Evolutionary conservation across 2,113 vertebrate species (phyloP), one percentile per base, ranked within the genome.

Genomic region (Cryptotis parvus): DNA sequence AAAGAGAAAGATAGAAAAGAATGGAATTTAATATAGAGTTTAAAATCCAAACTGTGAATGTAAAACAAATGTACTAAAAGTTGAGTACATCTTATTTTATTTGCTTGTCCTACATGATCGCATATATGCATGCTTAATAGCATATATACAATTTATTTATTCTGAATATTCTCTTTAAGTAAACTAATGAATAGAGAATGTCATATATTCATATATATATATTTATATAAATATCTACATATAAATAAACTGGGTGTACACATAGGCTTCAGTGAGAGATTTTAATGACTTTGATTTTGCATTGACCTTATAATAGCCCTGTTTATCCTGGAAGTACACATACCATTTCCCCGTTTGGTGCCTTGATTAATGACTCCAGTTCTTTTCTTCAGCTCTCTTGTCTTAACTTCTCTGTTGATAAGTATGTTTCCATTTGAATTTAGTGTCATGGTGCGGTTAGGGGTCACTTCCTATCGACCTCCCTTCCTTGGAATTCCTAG

Each of bases 301-400:
- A 84, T 20, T 96, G 90, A 94, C 88, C 95, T 90, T 91, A 76
- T 35, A 58, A 58, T 73, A 78, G 87, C 73, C 45, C 78, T 92
- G 66, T 96, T 95, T 92, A 93, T 78, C 43, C 86, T 94, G 81
- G 81, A 88, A 74, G 84, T 66, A 5, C 29, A 43, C 90, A 90
- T 88, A 91, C 72, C 72, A 68, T 92, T 91, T 84, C 45, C 63
- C 33, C 35, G 49, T 81, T 86, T 75, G 11, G 68, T 89, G 76
- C 39, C 58, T 94, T 97, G 94, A 96, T 96, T 94, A 94, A 95
- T 96, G 95, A 96, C 85, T 94, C 75, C 43, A 58, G 31, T 92
- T 94, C 33, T 85, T 90, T 88, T 87, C 79, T 90, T 41, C 74
- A 74, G 61, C 92, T 94, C 41, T 91, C 81, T 90, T 88, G 91